Conservation (phyloP, 2,113 vertebrate species). For the Numida meleagris region DNA sequence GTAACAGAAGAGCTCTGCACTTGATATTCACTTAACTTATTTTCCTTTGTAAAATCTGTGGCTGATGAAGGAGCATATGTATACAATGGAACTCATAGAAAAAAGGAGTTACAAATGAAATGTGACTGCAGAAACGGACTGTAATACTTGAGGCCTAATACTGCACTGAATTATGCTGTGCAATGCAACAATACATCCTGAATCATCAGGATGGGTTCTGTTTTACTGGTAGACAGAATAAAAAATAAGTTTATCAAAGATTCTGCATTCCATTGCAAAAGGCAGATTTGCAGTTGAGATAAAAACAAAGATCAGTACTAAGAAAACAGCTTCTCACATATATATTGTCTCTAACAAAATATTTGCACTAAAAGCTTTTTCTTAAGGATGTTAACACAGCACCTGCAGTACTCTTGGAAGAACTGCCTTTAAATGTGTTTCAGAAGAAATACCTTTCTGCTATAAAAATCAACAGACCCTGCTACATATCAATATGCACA, state of each 20-base stretch:
- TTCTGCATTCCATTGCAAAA: conserved; percentile 41
- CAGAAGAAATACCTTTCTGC: conserved; percentile 56
- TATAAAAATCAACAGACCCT: conserved; percentile 73
- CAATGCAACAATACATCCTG: neutral
- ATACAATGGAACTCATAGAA: neutral
- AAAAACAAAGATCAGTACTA: conserved; percentile 62
- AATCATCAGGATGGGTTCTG: neutral
- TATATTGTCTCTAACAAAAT: conserved; percentile 60
- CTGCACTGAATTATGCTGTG: neutral
- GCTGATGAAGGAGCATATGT: neutral
- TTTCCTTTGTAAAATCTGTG: neutral
- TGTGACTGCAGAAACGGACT: neutral
- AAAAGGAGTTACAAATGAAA: conserved; percentile 7
- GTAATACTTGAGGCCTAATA: neutral
- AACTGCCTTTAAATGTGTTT: conserved; percentile 58
- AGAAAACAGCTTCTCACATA: conserved; percentile 66
- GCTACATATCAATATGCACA: conserved; percentile 79
- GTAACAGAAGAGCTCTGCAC: neutral
- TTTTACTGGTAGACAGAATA: conserved; percentile 15
- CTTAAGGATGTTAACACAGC: conserved; percentile 52
- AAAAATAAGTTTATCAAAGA: conserved; percentile 60
- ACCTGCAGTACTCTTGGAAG: conserved; percentile 68
- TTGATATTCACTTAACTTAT: neutral
- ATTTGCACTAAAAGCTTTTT: conserved; percentile 71
- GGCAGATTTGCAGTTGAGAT: conserved; percentile 60